phyloP scores from a whole-genome alignment of 2,888 invertebrate genomes.

The Rhynchonema sp. region DNA sequence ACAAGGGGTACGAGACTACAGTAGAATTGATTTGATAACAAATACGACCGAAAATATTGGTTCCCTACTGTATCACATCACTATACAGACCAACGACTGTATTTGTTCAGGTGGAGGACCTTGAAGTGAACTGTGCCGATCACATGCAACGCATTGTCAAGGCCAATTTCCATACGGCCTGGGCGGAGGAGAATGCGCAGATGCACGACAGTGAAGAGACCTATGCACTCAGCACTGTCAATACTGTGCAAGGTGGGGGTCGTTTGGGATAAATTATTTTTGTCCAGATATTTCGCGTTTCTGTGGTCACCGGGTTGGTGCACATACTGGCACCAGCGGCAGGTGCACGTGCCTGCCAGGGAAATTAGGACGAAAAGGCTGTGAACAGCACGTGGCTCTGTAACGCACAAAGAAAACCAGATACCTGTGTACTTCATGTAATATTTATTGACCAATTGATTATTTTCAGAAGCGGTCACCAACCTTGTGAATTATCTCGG shows the following conservation, averaged over 20 bases:
- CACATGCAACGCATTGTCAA: conserved; percentile 59
- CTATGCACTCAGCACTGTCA: conserved; percentile 61
- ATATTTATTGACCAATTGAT: too few relatives aligned
- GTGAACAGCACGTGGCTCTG: too few relatives aligned
- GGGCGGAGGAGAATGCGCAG: conserved; percentile 39
- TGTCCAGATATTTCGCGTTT: too few relatives aligned
- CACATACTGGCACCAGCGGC: too few relatives aligned
- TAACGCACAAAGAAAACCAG: too few relatives aligned
- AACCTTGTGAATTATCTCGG: conserved; percentile 63
- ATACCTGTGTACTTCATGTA: too few relatives aligned
- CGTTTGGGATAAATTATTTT: conserved; percentile 6
- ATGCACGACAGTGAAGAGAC: conserved; percentile 66
- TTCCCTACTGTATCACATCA: conserved; percentile 54
- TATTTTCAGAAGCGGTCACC: conserved; percentile 56
- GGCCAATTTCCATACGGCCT: conserved; percentile 51
- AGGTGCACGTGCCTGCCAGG: too few relatives aligned
- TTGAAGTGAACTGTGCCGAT: conserved; percentile 63
- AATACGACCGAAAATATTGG: too few relatives aligned
- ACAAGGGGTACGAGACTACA: too few relatives aligned
- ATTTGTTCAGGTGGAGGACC: conserved; percentile 53
- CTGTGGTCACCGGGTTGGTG: too few relatives aligned
- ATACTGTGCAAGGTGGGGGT: conserved; percentile 45
- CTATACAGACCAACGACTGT: conserved; percentile 8
- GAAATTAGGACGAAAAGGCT: too few relatives aligned
- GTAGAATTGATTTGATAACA: too few relatives aligned